phyloP scores from a whole-genome alignment of 1,140 invertebrate genomes.

The Drosophila bipectinata region DNA sequence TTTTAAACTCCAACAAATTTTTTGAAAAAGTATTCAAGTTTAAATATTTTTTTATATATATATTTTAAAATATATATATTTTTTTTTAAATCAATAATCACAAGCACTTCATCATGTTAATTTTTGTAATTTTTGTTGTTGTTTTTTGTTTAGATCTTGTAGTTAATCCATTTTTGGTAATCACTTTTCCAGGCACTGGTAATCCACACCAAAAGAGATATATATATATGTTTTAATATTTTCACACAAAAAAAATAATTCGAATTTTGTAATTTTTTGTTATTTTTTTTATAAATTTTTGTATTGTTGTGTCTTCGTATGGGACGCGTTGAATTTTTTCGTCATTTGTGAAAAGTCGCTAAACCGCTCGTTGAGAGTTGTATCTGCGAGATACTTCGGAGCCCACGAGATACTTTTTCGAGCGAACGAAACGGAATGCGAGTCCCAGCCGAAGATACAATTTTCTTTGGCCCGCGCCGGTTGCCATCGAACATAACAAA shows the following conservation, averaged over 20 bases:
- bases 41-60: constrained; percentile 1
- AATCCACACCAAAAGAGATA: constrained; percentile 60
- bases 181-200: constrained; percentile 55
- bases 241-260: constrained; percentile 38
- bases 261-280: constrained; percentile 6
- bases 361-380: constrained; percentile 9
- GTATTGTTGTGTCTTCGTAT: not conserved
- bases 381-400: constrained; percentile 13
- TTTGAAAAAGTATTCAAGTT: not conserved
- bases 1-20: constrained; percentile 1
- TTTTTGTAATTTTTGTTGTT: not conserved
- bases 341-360: constrained; percentile 4
- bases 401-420: constrained; percentile 54
- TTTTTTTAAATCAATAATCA: constrained; percentile 12
- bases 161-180: constrained; percentile 40
- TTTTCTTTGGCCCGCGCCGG: constrained; percentile 27
- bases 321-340: constrained; percentile 10
- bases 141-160: not conserved
- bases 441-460: constrained; percentile 18
- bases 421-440: constrained; percentile 63
- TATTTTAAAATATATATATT: not conserved
- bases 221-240: constrained; percentile 4
- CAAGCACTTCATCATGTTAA: constrained; percentile 19
- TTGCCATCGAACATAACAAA: constrained; percentile 49
- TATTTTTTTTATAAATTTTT: not conserved